These are phyloP conservation scores for Phrynosoma platyrhinos DNA, from an alignment of 2,113 vertebrate species.

Conservation along the genomic window DNA sequence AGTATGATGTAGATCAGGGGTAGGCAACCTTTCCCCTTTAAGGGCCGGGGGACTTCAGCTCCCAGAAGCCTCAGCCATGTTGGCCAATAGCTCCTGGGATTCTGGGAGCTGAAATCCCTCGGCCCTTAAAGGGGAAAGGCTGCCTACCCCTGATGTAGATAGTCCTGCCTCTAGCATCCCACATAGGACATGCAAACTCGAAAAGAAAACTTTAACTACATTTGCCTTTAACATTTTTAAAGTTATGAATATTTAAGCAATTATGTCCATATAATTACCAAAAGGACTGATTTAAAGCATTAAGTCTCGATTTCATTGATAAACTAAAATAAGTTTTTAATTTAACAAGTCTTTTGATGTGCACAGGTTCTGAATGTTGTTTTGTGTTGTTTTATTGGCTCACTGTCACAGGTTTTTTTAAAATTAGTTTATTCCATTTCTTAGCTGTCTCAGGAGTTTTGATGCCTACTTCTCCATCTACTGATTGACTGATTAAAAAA, in stretches of 20 bases:
- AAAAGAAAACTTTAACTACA: not conserved
- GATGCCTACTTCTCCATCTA: too few relatives aligned
- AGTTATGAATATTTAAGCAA: not conserved
- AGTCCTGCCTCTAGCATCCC: not conserved
- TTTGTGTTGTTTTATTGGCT: not conserved
- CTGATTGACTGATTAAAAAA: too few relatives aligned
- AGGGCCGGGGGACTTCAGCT: too few relatives aligned
- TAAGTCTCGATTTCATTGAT: not conserved
- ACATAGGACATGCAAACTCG: not conserved
- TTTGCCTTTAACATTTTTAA: not conserved
- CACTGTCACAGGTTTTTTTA: not conserved
- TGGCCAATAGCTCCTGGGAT: too few relatives aligned
- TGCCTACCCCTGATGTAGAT: too few relatives aligned
- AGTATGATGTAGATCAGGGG: not conserved
- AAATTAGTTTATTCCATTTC: not conserved
- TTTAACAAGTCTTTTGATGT: not conserved
- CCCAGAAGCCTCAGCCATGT: too few relatives aligned
- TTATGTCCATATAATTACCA: not conserved
- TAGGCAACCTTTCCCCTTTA: too few relatives aligned
- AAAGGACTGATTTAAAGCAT: not conserved
- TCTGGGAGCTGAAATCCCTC: too few relatives aligned
- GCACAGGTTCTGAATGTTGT: not conserved
- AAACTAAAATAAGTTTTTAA: not conserved
- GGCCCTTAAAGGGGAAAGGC: too few relatives aligned
- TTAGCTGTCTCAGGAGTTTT: too few relatives aligned